Evolutionary conservation across 2,113 vertebrate species (phyloP).

Genomic region (Miniopterus natalensis): DNA sequence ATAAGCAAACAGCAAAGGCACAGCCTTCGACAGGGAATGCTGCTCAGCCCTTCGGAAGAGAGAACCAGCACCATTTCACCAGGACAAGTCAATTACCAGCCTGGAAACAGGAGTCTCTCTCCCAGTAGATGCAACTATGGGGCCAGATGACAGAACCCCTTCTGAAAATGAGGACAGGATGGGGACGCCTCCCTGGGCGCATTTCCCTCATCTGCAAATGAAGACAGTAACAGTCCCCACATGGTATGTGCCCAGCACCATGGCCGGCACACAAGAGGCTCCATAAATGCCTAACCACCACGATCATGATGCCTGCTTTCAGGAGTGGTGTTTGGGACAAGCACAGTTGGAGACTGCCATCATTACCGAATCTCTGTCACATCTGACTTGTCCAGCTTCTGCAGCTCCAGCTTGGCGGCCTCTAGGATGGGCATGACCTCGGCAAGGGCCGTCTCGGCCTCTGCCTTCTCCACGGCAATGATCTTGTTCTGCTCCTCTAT

Average conservation of each 20-base stretch:
- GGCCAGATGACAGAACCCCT: neutral
- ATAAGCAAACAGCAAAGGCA: neutral
- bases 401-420: conserved; percentile 94
- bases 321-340: fast-evolving
- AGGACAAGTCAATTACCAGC: neutral
- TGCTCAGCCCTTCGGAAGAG: neutral
- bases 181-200: neutral
- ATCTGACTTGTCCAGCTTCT: conserved; percentile 96
- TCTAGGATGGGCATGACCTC: conserved; percentile 95
- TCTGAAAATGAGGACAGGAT: fast-evolving
- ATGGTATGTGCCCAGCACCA: fast-evolving
- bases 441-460: conserved; percentile 93
- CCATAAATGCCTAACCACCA: fast-evolving
- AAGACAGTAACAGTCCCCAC: fast-evolving
- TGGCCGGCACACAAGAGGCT: fast-evolving
- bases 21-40: fast-evolving
- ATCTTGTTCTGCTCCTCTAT: conserved; percentile 95
- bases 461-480: conserved; percentile 93
- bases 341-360: fast-evolving
- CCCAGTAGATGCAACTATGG: neutral
- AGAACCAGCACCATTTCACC: fast-evolving
- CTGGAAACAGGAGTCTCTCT: too few relatives aligned
- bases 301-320: fast-evolving
- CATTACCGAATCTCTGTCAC: conserved; percentile 96
- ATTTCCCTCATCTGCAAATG: neutral